Evolutionary conservation across 2,797 vertebrate genomes (phyloP).

Genomic region (Psittacula echo): DNA sequence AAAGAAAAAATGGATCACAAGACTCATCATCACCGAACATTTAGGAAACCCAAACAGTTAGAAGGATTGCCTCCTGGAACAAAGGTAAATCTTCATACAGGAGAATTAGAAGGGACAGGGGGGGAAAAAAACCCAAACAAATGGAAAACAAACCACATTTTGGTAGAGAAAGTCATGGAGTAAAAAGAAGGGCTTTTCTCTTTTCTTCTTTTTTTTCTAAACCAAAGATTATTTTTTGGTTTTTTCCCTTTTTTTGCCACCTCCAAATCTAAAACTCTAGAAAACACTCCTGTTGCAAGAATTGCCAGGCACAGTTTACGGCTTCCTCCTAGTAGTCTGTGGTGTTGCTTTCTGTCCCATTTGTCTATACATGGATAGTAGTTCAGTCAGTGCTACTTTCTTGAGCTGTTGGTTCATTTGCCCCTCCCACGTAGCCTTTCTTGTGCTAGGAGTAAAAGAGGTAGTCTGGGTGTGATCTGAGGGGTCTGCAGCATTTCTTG

Average conservation of each 20-base stretch:
- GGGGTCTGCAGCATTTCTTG: not conserved
- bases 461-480: not conserved
- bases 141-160: not conserved
- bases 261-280: not conserved
- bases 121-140: not conserved
- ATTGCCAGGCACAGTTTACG: not conserved
- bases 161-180: not conserved
- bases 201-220: not conserved
- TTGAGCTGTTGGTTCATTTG: not conserved
- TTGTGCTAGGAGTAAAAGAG: not conserved
- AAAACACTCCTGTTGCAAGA: not conserved
- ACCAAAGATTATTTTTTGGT: not conserved
- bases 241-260: too few relatives aligned
- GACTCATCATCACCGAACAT: slow-evolving; percentile 92
- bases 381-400: not conserved
- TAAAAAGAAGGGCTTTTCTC: not conserved
- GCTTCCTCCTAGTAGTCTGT: not conserved
- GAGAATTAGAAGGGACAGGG: not conserved
- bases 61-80: slow-evolving; percentile 97
- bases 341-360: not conserved
- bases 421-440: not conserved
- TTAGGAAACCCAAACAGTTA: slow-evolving; percentile 91
- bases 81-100: slow-evolving; percentile 81
- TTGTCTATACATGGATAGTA: not conserved
- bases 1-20: slow-evolving; percentile 97